These are phyloP conservation scores for Athetis lepigone DNA, from an alignment of 2,888 invertebrate species.

Conservation along the genomic window DNA sequence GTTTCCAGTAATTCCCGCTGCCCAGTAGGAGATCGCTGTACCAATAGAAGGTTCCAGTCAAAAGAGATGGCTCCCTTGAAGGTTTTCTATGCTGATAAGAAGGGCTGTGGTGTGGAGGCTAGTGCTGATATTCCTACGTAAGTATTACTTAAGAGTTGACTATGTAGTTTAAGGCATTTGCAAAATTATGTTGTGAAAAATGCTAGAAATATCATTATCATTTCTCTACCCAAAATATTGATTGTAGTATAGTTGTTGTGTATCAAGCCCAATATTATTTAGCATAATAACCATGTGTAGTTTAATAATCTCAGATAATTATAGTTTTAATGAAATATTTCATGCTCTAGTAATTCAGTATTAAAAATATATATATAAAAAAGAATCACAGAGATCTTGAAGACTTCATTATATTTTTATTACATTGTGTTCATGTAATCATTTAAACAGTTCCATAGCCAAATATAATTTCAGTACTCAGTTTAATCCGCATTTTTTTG, in stretches of 20 bases:
- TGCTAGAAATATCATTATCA: too few species aligned
- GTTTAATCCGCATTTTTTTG: too few species aligned
- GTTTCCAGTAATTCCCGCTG: constrained; percentile 96
- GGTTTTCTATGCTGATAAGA: constrained; percentile 97
- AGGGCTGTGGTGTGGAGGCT: constrained; percentile 98
- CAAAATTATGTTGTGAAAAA: too few species aligned
- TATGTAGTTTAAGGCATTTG: constrained; percentile 11
- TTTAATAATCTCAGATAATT: too few species aligned
- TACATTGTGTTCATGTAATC: too few species aligned
- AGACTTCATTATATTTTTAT: too few species aligned
- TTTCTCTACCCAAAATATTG: too few species aligned
- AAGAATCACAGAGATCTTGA: too few species aligned
- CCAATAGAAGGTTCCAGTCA: constrained; percentile 98
- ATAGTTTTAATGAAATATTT: not conserved
- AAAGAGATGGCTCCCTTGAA: constrained; percentile 95
- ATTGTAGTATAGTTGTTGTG: too few species aligned
- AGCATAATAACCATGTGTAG: not conserved
- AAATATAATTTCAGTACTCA: too few species aligned
- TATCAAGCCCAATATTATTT: too few species aligned
- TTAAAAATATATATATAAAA: not conserved
- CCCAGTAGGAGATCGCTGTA: constrained; percentile 96
- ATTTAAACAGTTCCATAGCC: too few species aligned
- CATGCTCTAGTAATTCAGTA: not conserved
- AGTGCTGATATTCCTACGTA: constrained; percentile 93
- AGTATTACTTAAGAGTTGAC: constrained; percentile 60